phyloP scores from a whole-genome alignment of 2,888 invertebrate species.

The Trichopria drosophilae region DNA sequence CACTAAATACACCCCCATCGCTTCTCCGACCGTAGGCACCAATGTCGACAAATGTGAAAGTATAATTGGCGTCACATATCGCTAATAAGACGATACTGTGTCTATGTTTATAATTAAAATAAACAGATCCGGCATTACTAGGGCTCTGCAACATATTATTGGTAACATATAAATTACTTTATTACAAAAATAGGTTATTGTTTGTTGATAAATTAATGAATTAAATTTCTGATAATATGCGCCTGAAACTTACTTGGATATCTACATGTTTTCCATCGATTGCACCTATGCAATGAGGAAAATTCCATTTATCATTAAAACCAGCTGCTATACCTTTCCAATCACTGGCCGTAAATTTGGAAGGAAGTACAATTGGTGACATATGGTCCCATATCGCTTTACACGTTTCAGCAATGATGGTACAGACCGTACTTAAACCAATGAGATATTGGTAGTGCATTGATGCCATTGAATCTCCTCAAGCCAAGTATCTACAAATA shows the following conservation, averaged over 20 bases:
- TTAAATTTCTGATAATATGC: not conserved
- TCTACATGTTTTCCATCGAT: no score
- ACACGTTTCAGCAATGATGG: no score
- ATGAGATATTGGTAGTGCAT: constrained; percentile 11
- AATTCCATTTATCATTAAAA: constrained; percentile 18
- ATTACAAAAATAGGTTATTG: no score
- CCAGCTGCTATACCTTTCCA: constrained; percentile 13
- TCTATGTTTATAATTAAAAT: no score
- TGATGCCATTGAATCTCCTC: constrained; percentile 10
- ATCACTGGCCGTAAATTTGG: not conserved
- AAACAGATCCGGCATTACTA: constrained; percentile 30
- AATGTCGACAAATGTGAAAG: constrained; percentile 29
- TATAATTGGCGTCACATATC: constrained; percentile 29
- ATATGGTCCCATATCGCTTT: constrained; percentile 12
- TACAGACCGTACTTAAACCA: not conserved
- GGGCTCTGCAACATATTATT: constrained; percentile 25
- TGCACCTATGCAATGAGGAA: constrained; percentile 16
- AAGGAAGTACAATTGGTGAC: constrained; percentile 6
- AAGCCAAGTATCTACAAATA: constrained; percentile 12
- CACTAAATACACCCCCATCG: constrained; percentile 27
- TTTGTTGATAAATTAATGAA: not conserved
- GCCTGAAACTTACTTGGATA: constrained; percentile 23
- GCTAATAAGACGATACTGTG: no score
- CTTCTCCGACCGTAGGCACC: constrained; percentile 30
- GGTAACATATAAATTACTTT: no score